Base-by-base conservation (phyloP, 2,888 invertebrate genomes). In the Bellardia bayeri region DNA sequence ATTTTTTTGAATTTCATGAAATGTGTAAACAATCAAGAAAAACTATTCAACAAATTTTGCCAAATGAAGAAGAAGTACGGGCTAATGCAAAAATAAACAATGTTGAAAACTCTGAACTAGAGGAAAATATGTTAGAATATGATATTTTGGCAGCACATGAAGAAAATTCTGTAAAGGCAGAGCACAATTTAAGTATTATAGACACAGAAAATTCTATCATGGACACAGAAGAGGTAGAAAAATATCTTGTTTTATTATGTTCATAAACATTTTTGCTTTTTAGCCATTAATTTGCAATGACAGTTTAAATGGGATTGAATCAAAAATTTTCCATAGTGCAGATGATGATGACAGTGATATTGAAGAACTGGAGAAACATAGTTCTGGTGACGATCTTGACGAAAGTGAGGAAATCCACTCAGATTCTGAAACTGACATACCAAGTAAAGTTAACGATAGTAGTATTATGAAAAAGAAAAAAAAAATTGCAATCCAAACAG, bases 21-120 rank as follows among this genome's bases (percentile, higher is more conserved):
- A 91, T 92, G 92, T 92, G 91, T 75, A 88, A 89, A 61, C 90
- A 91, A 76, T 92, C 92, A 9, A 88, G 89, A 74, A 76, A 85
- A 9, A 91, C 88, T 30, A 66, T 74, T 80, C 42, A 72, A 3
- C 63, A 66, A 49, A 13, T 63, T 14, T 33, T 4, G 37, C 11
- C 14, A 54, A 40, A 51, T 6, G 16, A 16, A 30, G 13, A 58
- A 14, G 56, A 3, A 23, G 8, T 9, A 13, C 23, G 23, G 23
- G 9, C 2, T 4, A 56, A n/a, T n/a, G n/a, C 14, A 13, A 49
- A 14, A 5, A 14, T 5, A n/a, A 69, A 33, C 3, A 37, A 37
- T 30, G 14, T 45, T 11, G 13, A 45, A 13, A 13, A 45, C 45
- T 13, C 45, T 13, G 45, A 45, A 13, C 45, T 45, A 1, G 45